phyloP scores from a whole-genome alignment of 2,888 invertebrate genomes.

The Chalcosyrphus nemorum region DNA sequence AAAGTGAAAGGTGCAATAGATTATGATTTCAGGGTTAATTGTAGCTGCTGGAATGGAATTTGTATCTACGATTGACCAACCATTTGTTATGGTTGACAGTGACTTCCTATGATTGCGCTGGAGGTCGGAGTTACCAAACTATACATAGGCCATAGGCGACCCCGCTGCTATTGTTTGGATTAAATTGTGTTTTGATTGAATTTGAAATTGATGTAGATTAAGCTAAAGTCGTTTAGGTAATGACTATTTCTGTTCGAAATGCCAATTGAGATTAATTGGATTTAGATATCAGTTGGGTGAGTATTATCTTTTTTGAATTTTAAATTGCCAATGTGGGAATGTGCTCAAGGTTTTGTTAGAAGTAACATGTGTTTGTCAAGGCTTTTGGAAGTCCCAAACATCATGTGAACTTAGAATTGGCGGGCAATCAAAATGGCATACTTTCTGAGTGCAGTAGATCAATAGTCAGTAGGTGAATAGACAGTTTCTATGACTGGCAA shows the following conservation, averaged over 20 bases:
- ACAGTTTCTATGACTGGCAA: too few species aligned
- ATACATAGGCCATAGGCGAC: too few species aligned
- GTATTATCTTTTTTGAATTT: not conserved
- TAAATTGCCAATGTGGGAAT: not conserved
- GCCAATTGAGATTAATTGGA: constrained; percentile 49
- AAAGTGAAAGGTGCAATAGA: constrained; percentile 70
- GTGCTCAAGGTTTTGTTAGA: not conserved
- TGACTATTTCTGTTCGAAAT: constrained; percentile 47
- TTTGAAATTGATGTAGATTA: constrained; percentile 30
- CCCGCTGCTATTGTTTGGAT: constrained; percentile 21
- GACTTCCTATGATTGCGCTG: constrained; percentile 15
- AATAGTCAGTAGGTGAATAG: too few species aligned
- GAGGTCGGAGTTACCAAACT: not conserved
- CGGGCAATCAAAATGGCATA: too few species aligned
- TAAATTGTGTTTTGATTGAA: constrained; percentile 35
- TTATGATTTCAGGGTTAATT: constrained; percentile 70
- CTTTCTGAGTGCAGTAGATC: too few species aligned
- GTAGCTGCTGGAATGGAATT: constrained; percentile 31
- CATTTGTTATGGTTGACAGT: constrained; percentile 6
- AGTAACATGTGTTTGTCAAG: too few species aligned
- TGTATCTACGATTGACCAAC: constrained; percentile 51
- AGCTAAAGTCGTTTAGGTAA: constrained; percentile 26
- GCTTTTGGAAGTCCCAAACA: too few species aligned
- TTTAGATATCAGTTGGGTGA: not conserved
- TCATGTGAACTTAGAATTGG: too few species aligned